Percentiles rank a stretch among this genome's conserved stretches.
phyloP scores from a whole-genome alignment of 1,140 invertebrate species.

The Sweltsa coloradensis region DNA sequence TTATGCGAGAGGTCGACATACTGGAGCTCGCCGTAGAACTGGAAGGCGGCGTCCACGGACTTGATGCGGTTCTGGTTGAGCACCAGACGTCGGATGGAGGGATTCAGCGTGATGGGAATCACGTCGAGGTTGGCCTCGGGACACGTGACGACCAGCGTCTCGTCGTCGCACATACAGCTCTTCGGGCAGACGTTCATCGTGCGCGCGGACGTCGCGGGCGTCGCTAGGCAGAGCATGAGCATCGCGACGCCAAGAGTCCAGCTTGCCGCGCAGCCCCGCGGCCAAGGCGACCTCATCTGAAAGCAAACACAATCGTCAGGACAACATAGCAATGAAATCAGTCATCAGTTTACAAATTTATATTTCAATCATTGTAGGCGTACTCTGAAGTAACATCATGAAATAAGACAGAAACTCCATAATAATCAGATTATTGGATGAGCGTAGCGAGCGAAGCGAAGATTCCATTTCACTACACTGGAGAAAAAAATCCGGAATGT shows the following conservation, averaged over 20 bases:
- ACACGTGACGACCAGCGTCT: constrained; percentile 75
- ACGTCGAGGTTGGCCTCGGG: constrained; percentile 73
- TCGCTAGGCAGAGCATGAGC: constrained; percentile 24
- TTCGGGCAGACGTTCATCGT: constrained; percentile 49
- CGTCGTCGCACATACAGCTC: constrained; percentile 76
- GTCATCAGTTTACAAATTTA: neutral
- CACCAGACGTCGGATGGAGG: constrained; percentile 69
- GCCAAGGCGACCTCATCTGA: neutral
- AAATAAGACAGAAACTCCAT: neutral
- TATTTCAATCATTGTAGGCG: neutral
- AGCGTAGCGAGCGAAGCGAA: no score
- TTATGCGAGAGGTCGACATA: constrained; percentile 76
- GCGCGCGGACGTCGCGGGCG: constrained; percentile 22
- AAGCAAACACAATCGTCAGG: neutral
- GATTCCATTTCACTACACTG: no score
- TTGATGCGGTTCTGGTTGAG: constrained; percentile 73
- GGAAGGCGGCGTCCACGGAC: constrained; percentile 72
- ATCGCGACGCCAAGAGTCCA: constrained; percentile 13
- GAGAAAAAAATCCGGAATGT: no score
- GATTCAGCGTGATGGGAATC: constrained; percentile 82
- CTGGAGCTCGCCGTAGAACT: constrained; percentile 72
- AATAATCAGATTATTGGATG: neutral
- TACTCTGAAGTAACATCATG: neutral
- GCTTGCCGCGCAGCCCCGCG: neutral
- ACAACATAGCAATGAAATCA: neutral